These are phyloP conservation scores for Margarornis squamiger DNA, from an alignment of 2,797 vertebrate genomes.

Conservation along the genomic window DNA sequence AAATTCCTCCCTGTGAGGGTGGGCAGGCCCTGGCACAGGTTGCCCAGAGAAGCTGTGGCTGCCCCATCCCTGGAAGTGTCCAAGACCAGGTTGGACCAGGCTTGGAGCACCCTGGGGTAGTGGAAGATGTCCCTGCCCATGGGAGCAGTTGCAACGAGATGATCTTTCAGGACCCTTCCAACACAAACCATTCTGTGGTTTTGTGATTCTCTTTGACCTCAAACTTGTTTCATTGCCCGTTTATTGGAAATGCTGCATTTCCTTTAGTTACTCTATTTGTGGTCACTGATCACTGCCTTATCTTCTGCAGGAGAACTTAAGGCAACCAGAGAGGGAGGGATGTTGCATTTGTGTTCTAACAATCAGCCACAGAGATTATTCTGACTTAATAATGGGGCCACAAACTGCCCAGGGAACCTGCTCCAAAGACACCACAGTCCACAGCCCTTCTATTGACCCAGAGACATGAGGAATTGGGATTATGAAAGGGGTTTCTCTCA, in stretches of 20 bases:
- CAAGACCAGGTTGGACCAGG: no score
- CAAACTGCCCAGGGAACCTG: not conserved
- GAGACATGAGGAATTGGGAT: not conserved
- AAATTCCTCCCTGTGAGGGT: not conserved
- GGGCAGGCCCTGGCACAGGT: fast-evolving
- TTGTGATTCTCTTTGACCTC: not conserved
- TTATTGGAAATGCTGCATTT: slow-evolving; percentile 11
- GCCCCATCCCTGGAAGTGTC: not conserved
- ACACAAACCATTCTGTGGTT: not conserved
- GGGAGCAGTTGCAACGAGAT: not conserved
- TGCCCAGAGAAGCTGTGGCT: not conserved
- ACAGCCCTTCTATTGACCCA: not conserved
- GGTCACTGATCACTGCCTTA: not conserved
- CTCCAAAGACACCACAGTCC: not conserved
- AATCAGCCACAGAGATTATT: not conserved
- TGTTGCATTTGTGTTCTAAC: not conserved
- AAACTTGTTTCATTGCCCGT: not conserved
- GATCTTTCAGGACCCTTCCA: not conserved
- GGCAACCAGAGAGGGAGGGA: not conserved
- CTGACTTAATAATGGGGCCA: not conserved
- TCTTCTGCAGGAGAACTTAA: not conserved
- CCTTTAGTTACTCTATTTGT: not conserved
- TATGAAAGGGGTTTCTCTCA: not conserved
- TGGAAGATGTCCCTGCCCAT: not conserved
- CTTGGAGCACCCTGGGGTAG: not conserved